Percentiles rank a stretch among this genome's conserved stretches.
These are phyloP conservation scores for Ceriagrion tenellum DNA, from an alignment of 2,888 invertebrate species.

Conservation along the genomic window DNA sequence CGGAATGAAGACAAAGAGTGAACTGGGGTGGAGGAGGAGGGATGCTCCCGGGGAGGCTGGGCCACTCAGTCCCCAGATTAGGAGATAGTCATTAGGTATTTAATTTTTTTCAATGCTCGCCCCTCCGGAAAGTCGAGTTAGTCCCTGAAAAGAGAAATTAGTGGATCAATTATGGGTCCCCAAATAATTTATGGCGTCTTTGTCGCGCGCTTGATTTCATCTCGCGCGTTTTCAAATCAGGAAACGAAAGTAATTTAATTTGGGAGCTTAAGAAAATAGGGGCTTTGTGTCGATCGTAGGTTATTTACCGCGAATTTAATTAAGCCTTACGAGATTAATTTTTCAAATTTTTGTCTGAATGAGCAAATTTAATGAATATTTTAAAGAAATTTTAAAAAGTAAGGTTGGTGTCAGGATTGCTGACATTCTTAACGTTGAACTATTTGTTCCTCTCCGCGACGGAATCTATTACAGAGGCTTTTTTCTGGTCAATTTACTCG, in stretches of 20 bases:
- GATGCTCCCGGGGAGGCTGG: neutral
- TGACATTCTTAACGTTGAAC: no score
- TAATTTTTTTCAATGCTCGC: slow-evolving; percentile 31
- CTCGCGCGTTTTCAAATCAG: neutral
- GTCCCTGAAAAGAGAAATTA: slow-evolving; percentile 28
- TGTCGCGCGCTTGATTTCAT: neutral
- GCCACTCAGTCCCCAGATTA: neutral
- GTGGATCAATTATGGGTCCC: neutral
- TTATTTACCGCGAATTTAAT: neutral
- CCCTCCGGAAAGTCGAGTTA: slow-evolving; percentile 4
- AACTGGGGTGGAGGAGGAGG: neutral
- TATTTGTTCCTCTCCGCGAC: no score
- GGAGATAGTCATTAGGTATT: slow-evolving; percentile 47
- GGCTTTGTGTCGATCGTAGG: neutral
- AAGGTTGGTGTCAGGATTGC: no score
- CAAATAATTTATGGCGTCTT: slow-evolving; percentile 16
- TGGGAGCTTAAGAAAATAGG: neutral
- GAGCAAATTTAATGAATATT: neutral
- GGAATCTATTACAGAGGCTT: no score
- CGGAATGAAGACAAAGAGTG: slow-evolving; percentile 32
- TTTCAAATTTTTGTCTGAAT: neutral
- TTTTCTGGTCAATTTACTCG: no score
- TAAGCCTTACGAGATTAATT: neutral
- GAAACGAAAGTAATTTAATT: neutral
- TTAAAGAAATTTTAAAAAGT: no score